Conservation (phyloP, 2,888 invertebrate genomes). For the Lutraria lutraria region DNA sequence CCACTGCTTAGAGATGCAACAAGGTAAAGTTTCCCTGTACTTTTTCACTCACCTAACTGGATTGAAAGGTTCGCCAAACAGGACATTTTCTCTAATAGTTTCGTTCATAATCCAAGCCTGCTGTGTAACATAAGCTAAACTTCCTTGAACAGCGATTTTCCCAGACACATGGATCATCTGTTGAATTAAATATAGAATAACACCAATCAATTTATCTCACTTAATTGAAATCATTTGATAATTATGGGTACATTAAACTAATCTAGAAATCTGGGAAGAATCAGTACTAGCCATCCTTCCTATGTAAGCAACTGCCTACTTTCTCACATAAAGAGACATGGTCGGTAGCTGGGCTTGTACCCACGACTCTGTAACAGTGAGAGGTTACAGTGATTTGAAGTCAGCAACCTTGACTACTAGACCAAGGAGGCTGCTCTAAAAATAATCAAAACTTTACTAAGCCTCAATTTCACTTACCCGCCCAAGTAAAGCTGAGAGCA, state of each 20-base stretch:
- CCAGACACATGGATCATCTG: constrained; percentile 81
- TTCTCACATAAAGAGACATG: too few species aligned
- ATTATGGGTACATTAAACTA: not conserved
- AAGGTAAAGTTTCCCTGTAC: too few species aligned
- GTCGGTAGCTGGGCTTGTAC: too few species aligned
- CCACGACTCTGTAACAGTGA: too few species aligned
- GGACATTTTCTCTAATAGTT: constrained; percentile 95
- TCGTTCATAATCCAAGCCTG: constrained; percentile 98
- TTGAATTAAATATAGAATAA: not conserved
- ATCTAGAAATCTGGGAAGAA: not conserved
- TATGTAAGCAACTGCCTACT: too few species aligned
- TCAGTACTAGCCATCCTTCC: too few species aligned
- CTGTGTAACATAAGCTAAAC: constrained; percentile 88
- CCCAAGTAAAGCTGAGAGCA: constrained; percentile 81
- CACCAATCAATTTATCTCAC: not conserved
- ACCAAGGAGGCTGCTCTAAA: too few species aligned
- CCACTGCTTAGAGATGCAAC: too few species aligned
- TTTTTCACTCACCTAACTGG: constrained; percentile 89
- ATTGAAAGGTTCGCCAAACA: constrained; percentile 93
- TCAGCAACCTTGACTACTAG: too few species aligned
- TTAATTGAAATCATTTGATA: not conserved
- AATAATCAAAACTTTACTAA: too few species aligned
- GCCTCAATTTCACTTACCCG: constrained; percentile 71
- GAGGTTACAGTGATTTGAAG: too few species aligned
- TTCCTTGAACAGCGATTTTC: constrained; percentile 86